These are phyloP conservation scores for Morpho helenor DNA, from an alignment of 2,888 invertebrate species.

Conservation along the genomic window DNA sequence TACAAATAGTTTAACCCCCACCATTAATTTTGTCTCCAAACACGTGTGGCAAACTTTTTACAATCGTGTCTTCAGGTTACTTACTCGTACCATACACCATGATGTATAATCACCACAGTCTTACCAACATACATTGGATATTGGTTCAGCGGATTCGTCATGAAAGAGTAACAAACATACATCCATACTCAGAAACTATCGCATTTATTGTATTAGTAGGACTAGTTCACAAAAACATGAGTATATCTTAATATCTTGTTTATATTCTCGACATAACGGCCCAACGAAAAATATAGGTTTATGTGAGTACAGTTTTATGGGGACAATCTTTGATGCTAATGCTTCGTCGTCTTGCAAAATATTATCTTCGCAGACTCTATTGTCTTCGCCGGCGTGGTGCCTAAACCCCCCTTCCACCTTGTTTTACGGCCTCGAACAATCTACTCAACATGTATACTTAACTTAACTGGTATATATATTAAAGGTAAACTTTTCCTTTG, in stretches of 20 bases:
- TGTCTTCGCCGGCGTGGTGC: slow-evolving; percentile 1
- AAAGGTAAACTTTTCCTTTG: neutral
- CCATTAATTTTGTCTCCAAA: no score
- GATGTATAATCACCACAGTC: no score
- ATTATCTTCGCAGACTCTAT: neutral
- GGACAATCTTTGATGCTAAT: neutral
- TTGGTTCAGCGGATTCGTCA: no score
- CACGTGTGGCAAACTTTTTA: no score
- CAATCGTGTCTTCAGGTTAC: no score
- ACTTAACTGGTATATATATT: neutral
- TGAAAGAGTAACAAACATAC: no score
- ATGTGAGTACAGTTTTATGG: neutral
- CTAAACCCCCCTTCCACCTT: neutral
- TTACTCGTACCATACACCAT: no score
- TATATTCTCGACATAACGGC: neutral
- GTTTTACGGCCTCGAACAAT: slow-evolving; percentile 16
- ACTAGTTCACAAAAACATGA: no score
- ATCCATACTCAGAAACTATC: no score
- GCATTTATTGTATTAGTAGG: no score
- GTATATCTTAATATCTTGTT: neutral
- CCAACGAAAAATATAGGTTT: neutral
- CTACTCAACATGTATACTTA: slow-evolving; percentile 5
- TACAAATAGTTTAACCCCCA: no score
- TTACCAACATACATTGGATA: no score
- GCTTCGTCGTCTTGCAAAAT: slow-evolving; percentile 1